phyloP scores from a whole-genome alignment of 2,113 vertebrate species.

The Apteryx mantelli region DNA sequence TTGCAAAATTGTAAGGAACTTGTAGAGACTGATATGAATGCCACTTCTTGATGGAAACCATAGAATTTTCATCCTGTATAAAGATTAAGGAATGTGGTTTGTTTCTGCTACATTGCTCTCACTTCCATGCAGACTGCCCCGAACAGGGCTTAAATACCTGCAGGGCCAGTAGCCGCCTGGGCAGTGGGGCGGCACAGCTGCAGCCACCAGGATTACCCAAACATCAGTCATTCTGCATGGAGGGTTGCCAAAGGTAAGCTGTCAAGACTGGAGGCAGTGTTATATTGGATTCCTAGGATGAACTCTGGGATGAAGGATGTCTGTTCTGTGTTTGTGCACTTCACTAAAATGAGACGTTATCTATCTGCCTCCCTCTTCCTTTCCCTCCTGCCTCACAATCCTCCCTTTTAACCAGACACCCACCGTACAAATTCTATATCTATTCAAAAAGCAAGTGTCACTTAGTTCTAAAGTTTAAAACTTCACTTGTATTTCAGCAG shows the following conservation, averaged over 20 bases:
- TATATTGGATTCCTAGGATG: rapidly evolving
- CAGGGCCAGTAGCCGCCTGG: too few species aligned
- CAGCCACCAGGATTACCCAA: too few species aligned
- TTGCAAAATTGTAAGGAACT: background rate
- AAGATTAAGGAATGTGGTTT: background rate
- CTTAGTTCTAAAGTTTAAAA: background rate
- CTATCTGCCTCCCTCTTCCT: background rate
- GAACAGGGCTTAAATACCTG: too few species aligned
- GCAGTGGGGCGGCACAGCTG: too few species aligned
- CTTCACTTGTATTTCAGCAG: background rate
- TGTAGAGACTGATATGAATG: background rate
- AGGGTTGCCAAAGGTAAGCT: background rate
- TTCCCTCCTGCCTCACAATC: background rate
- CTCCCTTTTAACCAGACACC: background rate
- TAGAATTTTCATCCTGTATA: background rate
- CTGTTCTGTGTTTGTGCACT: background rate
- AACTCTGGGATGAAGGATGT: background rate
- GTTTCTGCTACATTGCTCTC: background rate
- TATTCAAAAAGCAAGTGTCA: background rate
- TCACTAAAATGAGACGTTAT: background rate
- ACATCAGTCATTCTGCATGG: background rate
- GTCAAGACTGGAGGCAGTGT: background rate
- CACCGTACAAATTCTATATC: background rate
- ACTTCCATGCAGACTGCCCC: too few species aligned
- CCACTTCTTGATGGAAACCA: background rate